Conservation (phyloP, 2,113 vertebrate genomes). For the Pseudorectes ferrugineus region DNA sequence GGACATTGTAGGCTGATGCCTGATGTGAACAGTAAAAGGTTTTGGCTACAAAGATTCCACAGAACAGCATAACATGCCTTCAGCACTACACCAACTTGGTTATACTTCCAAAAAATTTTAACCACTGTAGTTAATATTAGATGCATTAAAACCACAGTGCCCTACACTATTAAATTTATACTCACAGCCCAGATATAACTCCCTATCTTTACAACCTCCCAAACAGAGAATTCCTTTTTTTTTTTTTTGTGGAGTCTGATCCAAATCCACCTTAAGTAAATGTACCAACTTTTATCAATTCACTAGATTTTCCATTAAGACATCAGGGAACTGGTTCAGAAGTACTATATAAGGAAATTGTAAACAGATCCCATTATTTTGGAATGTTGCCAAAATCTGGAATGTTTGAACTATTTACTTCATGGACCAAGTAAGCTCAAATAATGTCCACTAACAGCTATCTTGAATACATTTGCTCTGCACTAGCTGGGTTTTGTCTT, state of each 20-base stretch:
- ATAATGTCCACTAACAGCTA: neutral
- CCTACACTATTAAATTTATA: neutral
- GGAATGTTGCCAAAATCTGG: neutral
- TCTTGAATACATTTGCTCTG: neutral
- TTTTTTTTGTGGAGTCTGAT: neutral
- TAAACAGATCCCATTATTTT: neutral
- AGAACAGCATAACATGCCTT: neutral
- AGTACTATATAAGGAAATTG: neutral
- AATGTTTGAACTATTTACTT: neutral
- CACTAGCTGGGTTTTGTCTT: neutral
- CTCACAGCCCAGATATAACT: neutral
- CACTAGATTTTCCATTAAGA: neutral
- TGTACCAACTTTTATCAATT: neutral
- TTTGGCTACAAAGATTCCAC: neutral
- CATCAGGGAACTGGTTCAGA: neutral
- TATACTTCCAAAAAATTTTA: neutral
- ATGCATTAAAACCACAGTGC: neutral
- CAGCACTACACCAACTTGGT: neutral
- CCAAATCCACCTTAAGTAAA: neutral
- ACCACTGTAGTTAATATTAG: neutral
- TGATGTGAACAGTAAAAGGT: neutral
- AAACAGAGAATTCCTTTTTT: neutral
- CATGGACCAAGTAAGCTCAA: neutral
- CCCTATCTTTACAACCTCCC: neutral
- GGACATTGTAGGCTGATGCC: neutral